These are phyloP conservation scores for Magallana gigas DNA, from an alignment of 1,140 invertebrate species.

Conservation along the genomic window DNA sequence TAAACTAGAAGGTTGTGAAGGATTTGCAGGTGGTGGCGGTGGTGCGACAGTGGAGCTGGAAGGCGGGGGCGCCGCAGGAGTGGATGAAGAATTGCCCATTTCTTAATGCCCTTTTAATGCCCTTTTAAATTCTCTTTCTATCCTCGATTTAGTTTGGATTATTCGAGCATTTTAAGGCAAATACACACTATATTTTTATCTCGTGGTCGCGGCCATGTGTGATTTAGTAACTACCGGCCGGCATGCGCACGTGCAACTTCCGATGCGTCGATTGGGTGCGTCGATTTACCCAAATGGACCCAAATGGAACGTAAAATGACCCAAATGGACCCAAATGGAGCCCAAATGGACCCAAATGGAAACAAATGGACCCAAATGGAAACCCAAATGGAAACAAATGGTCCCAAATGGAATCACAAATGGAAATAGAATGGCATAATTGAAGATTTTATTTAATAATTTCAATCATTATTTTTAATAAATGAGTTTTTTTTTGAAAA, in stretches of 20 bases:
- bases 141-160: not conserved
- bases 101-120: not conserved
- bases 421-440: too few relatives aligned
- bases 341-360: too few relatives aligned
- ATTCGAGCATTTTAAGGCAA: not conserved
- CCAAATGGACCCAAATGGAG: too few relatives aligned
- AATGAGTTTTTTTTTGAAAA: too few relatives aligned
- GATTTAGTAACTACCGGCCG: constrained; percentile 25
- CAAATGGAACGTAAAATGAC: too few relatives aligned
- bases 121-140: not conserved
- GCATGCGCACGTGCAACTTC: constrained; percentile 23
- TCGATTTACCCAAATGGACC: too few relatives aligned
- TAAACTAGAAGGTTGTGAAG: constrained; percentile 21
- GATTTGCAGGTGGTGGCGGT: not conserved
- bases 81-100: constrained; percentile 30
- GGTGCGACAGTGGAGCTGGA: not conserved
- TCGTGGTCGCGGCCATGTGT: constrained; percentile 40
- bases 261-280: too few relatives aligned
- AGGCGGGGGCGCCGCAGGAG: not conserved
- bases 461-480: too few relatives aligned
- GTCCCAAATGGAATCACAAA: too few relatives aligned
- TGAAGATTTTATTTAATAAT: too few relatives aligned
- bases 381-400: too few relatives aligned
- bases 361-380: too few relatives aligned
- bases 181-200: not conserved